phyloP scores from a whole-genome alignment of 2,113 vertebrate species.

The Sialia sialis region DNA sequence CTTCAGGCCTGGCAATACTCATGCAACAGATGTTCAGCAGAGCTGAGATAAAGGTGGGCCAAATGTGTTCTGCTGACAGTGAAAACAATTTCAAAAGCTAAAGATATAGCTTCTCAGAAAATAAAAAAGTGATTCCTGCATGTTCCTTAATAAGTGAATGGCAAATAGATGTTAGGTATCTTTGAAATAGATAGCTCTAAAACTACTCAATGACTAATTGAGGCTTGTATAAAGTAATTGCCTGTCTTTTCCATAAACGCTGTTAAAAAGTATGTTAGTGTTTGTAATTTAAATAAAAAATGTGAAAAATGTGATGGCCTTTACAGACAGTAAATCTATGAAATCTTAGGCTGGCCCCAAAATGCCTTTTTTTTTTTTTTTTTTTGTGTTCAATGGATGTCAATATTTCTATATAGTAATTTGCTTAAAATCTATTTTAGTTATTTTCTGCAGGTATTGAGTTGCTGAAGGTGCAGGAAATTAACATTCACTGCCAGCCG shows the following conservation, averaged over 20 bases:
- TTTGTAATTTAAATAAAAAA: not conserved
- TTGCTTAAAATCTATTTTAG: not conserved
- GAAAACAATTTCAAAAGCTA: not conserved
- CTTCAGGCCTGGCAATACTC: not conserved
- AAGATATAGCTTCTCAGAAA: not conserved
- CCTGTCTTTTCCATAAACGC: not conserved
- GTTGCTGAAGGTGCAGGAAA: not conserved
- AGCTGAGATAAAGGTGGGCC: not conserved
- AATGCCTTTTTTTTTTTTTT: not conserved
- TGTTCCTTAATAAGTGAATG: not conserved
- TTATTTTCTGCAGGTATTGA: constrained; percentile 15
- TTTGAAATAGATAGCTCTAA: not conserved
- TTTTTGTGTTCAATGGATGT: not conserved
- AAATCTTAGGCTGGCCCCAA: not conserved
- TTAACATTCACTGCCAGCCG: rapidly evolving
- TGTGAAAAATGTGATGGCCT: not conserved
- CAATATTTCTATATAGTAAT: not conserved
- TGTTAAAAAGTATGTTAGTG: not conserved
- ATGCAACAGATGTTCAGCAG: not conserved
- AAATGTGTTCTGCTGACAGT: not conserved
- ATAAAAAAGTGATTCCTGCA: not conserved
- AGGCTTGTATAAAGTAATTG: not conserved
- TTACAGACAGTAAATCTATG: not conserved
- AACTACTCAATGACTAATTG: not conserved
- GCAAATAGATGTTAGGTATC: not conserved